A percentile compares a stretch with the other conserved stretches of the same genome.
Evolutionary conservation across 2,113 vertebrate species (phyloP).

Genomic region (Lagenorhynchus albirostris): DNA sequence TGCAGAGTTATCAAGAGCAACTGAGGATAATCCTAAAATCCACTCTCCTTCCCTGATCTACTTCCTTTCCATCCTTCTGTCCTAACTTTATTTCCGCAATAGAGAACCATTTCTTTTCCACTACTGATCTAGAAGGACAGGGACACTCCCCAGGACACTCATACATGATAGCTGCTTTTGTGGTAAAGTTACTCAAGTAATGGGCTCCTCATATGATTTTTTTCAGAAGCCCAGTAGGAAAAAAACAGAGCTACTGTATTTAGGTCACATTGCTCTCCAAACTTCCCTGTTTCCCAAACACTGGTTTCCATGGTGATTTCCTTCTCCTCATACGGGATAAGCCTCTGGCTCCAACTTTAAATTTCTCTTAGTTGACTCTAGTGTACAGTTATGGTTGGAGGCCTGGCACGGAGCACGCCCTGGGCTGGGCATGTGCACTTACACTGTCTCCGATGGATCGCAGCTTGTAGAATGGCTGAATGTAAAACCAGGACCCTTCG

Average conservation of each 20-base stretch:
- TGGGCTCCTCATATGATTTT: constrained; percentile 47
- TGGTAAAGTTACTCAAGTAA: constrained; percentile 35
- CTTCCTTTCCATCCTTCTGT: not conserved
- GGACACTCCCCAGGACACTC: not conserved
- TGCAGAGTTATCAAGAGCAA: fast-evolving
- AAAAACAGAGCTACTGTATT: constrained; percentile 55
- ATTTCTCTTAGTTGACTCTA: not conserved
- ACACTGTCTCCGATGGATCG: constrained; percentile 98
- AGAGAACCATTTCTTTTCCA: not conserved
- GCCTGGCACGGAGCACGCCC: fast-evolving
- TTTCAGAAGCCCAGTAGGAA: constrained; percentile 47
- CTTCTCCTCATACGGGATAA: constrained; percentile 55
- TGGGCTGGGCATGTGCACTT: constrained; percentile 68
- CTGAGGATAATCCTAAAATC: not conserved
- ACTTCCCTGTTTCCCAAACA: constrained; percentile 74
- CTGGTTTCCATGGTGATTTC: constrained; percentile 80
- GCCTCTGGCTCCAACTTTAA: not conserved
- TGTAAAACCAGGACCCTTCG: constrained; percentile 99
- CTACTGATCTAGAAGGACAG: not conserved
- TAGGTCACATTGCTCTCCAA: constrained; percentile 69
- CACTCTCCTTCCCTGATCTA: not conserved
- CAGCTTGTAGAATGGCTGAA: constrained; percentile 98
- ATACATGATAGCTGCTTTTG: not conserved
- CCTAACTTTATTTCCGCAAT: not conserved
- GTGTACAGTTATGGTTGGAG: fast-evolving